Base-by-base conservation (phyloP, 64 coral and sea anemone species). In the Montipora foliosa region DNA sequence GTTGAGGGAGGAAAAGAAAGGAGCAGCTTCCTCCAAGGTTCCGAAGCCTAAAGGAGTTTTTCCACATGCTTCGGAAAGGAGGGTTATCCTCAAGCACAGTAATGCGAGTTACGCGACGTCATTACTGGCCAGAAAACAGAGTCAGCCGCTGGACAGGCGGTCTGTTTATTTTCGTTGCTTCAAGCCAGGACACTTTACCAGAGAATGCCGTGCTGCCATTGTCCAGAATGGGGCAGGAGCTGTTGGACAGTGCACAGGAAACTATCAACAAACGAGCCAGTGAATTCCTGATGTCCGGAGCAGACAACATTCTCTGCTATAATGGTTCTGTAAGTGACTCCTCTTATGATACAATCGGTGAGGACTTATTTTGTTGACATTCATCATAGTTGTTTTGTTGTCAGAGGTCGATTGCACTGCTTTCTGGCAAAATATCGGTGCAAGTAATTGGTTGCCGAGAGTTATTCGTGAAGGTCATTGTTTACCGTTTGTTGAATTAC, bases 161-260 rank as follows among this genome's bases (percentile, higher is more conserved):
- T 68, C 46, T 64, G 69, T 59, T 37, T 90, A 59, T 90, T 90
- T 90, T 90, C 76, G 75, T 49, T 90, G 76, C 88, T 66, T 66
- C 46, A 8, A 75, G 78, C 76, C 88, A 52, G 87, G 88, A 6
- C 88, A 90, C 60, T 76, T 92, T 21, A 53, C 90, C 49, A 20
- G 81, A 9, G 88, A 90, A 53, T 80, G 88, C 61, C 51, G 76
- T 15, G 53, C 88, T 57, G 52, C 52, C 52, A 55, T 7, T 2
- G 52, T 55, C 52, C 77, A 79, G 29, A 37, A 37, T 37, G 29
- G 29, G 1, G 29, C 29, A 37, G 29, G 29, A 37, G 29, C 29
- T 37, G 29, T 37, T 37, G 29, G 29, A 37, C 29, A 37, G 49
- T 5, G 12, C 77, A 51, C 77, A 79, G 49, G 3, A 14, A 79